These are phyloP conservation scores for Drosophila nr. perissopoda DNA, from an alignment of 2,888 invertebrate genomes.

Conservation along the genomic window DNA sequence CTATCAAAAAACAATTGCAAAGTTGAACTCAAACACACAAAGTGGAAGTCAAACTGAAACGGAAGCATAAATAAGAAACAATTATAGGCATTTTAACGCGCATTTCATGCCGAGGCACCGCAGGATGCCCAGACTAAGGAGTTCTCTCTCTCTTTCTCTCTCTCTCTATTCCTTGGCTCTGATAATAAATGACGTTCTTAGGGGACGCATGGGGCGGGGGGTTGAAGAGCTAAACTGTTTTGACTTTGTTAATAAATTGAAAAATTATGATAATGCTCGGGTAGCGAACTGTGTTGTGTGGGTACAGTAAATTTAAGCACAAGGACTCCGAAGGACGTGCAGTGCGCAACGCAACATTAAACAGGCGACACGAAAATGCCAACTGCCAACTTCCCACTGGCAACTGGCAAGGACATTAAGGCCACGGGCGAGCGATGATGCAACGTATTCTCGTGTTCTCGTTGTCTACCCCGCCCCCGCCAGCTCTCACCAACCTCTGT, in stretches of 20 bases:
- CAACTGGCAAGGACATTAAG: conserved; percentile 71
- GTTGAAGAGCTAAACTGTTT: conserved; percentile 71
- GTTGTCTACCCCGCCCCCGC: conserved; percentile 16
- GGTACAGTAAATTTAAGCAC: conserved; percentile 74
- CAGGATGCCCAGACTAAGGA: conserved; percentile 41
- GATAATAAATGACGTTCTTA: conserved; percentile 75
- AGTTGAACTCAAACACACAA: conserved; percentile 14
- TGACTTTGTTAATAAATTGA: conserved; percentile 81
- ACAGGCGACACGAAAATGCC: conserved; percentile 70
- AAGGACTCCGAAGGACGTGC: conserved; percentile 67
- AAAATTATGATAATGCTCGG: conserved; percentile 78
- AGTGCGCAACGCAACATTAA: conserved; percentile 80
- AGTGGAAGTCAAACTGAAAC: conserved; percentile 25
- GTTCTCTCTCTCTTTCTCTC: neutral
- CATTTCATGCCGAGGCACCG: conserved; percentile 61
- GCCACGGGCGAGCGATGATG: conserved; percentile 75
- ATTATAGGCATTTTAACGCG: conserved; percentile 76
- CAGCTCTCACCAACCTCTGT: neutral
- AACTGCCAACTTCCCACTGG: conserved; percentile 63
- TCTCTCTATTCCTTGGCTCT: conserved; percentile 20
- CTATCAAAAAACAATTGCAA: conserved; percentile 48
- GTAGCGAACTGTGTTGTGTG: conserved; percentile 54
- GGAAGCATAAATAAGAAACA: conserved; percentile 77
- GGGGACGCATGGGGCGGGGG: neutral
- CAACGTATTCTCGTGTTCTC: conserved; percentile 66